Evolutionary conservation across 2,888 invertebrate genomes (phyloP), one percentile per base, ranked within the genome.

Genomic region (Polietes domitor): DNA sequence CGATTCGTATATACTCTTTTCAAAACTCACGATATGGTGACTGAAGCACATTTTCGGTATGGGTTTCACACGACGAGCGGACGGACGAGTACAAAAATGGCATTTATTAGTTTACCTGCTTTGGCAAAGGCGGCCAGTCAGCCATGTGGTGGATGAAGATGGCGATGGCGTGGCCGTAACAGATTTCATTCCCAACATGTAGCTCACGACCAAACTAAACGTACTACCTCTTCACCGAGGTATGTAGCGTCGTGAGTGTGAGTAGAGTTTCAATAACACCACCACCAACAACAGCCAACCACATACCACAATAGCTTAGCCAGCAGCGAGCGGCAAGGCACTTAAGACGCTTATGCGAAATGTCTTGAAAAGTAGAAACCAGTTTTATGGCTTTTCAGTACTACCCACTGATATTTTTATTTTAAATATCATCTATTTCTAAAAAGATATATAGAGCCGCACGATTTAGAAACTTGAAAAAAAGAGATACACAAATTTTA

Each of bases 351-450:
- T 73, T 73, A 73, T 58, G 24, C 21, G 43, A 43, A 68, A 68
- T 68, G 17, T 68, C 41, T 58, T 24, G 72, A 72, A 55, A 72
- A 28, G 26, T 6, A 47, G 21, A 77, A 83, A 81, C 83, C 41
- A 78, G 77, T 75, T 83, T 76, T 28, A 58, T 65, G 21, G 50
- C 24, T 65, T 68, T 47, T 32, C 63, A 63, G 63, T 63, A 32
- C 68, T 41, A 43, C 68, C 68, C 41, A 68, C 68, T 41, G 65
- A 6, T 10, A 32, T 28, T 61, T 24, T 61, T 2, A 43, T 43
- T 68, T 43, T 21, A 68, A 43, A 43, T 43, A 68, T 24, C 68
- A 43, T 43, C 65, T 9, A 41, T 37, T 65, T 37, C 41, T 7
- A 37, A 37, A 37, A 65, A 65, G 19, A 65, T 37, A 65, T 65